These are phyloP conservation scores for Plecturocebus donacophilus DNA, from an alignment of 2,113 vertebrate species.

Conservation along the genomic window DNA sequence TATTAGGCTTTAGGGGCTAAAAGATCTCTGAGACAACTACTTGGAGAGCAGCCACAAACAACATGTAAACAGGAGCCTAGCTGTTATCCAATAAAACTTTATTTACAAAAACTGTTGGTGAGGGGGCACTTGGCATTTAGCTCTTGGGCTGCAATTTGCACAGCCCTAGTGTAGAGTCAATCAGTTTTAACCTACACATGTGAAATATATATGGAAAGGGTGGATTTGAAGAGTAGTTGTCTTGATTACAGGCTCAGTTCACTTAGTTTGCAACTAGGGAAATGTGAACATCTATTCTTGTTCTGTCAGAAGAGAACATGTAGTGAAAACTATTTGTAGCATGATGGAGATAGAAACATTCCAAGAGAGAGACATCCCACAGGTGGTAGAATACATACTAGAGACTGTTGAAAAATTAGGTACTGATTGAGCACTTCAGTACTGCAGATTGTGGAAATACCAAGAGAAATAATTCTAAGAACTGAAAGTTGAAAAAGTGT, in stretches of 20 bases:
- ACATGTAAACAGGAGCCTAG: neutral
- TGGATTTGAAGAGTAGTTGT: neutral
- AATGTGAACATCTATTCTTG: neutral
- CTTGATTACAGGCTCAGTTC: conserved; percentile 22
- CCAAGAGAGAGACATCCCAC: neutral
- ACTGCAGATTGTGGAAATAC: neutral
- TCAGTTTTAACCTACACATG: neutral
- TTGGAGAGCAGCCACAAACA: neutral
- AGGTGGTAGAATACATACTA: neutral
- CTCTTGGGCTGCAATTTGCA: neutral
- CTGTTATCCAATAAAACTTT: neutral
- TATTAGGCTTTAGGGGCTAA: neutral
- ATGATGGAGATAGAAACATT: neutral
- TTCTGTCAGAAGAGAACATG: neutral
- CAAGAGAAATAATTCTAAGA: neutral
- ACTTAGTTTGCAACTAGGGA: conserved; percentile 20
- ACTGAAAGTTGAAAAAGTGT: neutral
- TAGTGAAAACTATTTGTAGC: conserved; percentile 15
- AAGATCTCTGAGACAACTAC: neutral
- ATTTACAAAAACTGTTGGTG: neutral
- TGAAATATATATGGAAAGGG: neutral
- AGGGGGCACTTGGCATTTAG: neutral
- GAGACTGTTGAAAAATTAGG: neutral
- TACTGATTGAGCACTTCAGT: neutral
- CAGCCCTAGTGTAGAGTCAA: neutral